phyloP scores from a whole-genome alignment of 2,113 vertebrate genomes.

The Capreolus pygargus region DNA sequence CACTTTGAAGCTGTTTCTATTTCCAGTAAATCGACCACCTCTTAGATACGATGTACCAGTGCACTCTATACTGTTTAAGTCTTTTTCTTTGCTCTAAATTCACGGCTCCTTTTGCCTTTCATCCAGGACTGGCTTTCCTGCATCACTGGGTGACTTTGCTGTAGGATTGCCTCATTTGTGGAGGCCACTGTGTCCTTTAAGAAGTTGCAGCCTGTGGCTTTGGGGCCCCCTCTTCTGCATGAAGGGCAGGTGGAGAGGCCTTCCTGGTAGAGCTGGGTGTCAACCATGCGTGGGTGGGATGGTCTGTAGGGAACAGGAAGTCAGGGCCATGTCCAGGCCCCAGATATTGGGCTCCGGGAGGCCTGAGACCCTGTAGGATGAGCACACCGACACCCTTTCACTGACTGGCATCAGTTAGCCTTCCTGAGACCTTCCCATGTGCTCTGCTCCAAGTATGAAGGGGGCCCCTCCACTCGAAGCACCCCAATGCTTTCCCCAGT shows the following conservation, averaged over 20 bases:
- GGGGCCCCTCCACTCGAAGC: neutral
- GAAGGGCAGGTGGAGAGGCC: neutral
- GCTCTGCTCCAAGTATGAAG: neutral
- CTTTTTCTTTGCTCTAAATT: neutral
- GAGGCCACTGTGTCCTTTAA: neutral
- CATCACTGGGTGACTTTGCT: neutral
- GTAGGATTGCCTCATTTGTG: fast-evolving
- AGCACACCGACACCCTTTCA: neutral
- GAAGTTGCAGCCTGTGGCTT: neutral
- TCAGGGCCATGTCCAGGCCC: neutral
- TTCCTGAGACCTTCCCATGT: neutral
- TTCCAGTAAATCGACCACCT: neutral
- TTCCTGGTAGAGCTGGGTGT: neutral
- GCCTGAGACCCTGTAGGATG: neutral
- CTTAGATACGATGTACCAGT: neutral
- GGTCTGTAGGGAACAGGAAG: neutral
- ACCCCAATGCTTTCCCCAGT: neutral
- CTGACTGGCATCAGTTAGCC: neutral
- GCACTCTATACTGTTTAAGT: neutral
- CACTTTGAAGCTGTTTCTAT: neutral
- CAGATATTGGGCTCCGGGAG: fast-evolving
- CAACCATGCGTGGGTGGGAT: fast-evolving
- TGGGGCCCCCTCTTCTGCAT: neutral
- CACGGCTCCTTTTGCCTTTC: neutral
- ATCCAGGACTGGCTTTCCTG: neutral